Conservation (phyloP, 2,113 vertebrate species). For the Platanista minor region DNA sequence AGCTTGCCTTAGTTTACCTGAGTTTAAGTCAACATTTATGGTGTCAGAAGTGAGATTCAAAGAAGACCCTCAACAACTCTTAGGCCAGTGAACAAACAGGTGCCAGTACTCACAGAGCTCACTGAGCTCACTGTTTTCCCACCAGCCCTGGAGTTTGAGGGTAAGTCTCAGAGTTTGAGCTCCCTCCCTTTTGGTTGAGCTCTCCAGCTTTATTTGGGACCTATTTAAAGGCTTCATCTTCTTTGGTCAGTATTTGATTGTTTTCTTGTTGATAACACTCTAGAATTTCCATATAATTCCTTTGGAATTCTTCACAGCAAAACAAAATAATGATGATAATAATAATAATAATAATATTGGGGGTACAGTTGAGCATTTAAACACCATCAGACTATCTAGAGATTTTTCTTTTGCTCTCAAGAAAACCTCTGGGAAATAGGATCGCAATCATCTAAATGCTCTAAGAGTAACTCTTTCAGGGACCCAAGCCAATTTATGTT, state of each 20-base stretch:
- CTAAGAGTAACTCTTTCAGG: neutral
- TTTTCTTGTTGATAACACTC: neutral
- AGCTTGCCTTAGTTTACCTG: neutral
- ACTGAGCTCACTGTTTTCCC: neutral
- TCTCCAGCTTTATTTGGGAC: neutral
- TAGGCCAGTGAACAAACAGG: neutral
- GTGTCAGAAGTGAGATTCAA: neutral
- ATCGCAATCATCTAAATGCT: neutral
- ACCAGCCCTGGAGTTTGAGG: neutral
- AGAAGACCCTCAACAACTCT: neutral
- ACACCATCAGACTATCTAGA: neutral
- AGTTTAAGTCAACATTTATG: neutral
- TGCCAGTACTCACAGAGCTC: neutral
- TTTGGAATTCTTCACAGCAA: neutral
- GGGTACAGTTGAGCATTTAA: neutral
- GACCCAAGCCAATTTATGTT: neutral
- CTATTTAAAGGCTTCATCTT: neutral
- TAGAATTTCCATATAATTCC: neutral
- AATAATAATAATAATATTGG: neutral
- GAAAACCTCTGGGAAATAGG: neutral
- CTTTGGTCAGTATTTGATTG: neutral
- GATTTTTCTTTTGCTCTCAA: neutral
- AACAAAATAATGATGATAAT: neutral
- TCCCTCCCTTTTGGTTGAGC: neutral
- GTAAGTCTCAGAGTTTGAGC: neutral